phyloP scores from a whole-genome alignment of 2,113 vertebrate genomes.

The Lagopus muta region DNA sequence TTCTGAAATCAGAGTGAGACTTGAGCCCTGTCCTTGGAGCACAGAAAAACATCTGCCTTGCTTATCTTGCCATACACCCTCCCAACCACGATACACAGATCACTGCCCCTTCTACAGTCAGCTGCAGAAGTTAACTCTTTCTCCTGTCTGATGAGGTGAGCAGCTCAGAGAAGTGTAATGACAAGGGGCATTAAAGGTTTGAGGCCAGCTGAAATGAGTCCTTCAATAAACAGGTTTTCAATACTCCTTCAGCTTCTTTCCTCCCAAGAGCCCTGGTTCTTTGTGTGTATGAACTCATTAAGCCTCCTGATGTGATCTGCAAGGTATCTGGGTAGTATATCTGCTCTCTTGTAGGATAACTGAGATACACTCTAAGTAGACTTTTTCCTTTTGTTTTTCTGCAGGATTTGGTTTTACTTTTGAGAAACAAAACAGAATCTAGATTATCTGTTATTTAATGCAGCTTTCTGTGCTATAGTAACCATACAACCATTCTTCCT shows the following conservation, averaged over 20 bases:
- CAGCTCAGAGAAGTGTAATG: not conserved
- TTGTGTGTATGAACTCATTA: not conserved
- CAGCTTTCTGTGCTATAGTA: not conserved
- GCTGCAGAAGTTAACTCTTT: not conserved
- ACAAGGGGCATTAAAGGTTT: not conserved
- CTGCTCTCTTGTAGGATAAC: not conserved
- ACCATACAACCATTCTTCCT: not conserved
- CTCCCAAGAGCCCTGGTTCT: not conserved
- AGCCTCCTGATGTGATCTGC: not conserved
- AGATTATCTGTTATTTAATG: conserved; percentile 35
- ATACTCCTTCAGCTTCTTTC: not conserved
- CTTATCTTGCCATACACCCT: not conserved
- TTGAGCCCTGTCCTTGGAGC: not conserved
- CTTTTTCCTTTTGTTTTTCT: not conserved
- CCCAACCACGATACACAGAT: not conserved
- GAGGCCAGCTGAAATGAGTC: not conserved
- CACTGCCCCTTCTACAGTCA: not conserved
- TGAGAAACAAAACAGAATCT: conserved; percentile 20
- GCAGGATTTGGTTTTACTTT: not conserved
- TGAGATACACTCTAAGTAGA: not conserved
- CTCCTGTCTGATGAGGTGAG: not conserved
- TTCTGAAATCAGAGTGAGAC: not conserved
- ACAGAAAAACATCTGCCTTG: not conserved
- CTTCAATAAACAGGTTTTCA: not conserved
- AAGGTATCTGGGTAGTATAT: not conserved